Base-by-base conservation (phyloP, 2,113 vertebrate species). In the Crypturellus undulatus region DNA sequence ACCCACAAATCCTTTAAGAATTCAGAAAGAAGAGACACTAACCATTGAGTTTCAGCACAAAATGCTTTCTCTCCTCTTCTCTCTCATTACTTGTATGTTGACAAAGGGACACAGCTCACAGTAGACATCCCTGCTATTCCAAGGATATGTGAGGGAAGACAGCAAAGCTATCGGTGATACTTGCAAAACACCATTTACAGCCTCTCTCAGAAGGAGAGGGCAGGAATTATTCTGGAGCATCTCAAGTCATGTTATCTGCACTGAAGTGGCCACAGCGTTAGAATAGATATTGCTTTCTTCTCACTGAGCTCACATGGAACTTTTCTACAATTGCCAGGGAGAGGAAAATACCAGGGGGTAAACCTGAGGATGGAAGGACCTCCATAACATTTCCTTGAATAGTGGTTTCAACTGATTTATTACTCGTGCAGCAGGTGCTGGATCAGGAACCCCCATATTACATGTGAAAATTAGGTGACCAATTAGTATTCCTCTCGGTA, bases 401-500 rank as follows among this genome's bases (percentile, higher is more conserved):
- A 51, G 28, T 1, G 3, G 75, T 19, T 26, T 84, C 43, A 20
- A 18, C 58, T 36, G 70, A 91, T 82, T 95, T 73, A 91, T n/a
- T 63, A 59, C 40, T 84, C 62, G 75, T 77, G 68, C 59, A 68
- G 47, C 43, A 79, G 30, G 87, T 56, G 84, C 59, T 67, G 63
- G 49, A 93, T 81, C 87, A 94, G 51, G 63, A 73, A 84, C 28
- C 60, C 73, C 93, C 62, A 12, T 0, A 17, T 56, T 89, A 82
- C 28, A 72, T 79, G 63, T 93, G 70, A 78, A 92, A 94, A 91
- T 77, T 94, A 87, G 90, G 69, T 38, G 68, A 65, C 43, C 47
- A 69, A 40, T 87, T 72, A 93, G 62, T 76, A 49, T 32, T 90
- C 28, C 28, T 81, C 69, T 79, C 58, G 17, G 25, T 90, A 84